Evolutionary conservation across 2,797 vertebrate genomes (phyloP).

Genomic region (Numenius phaeopus): DNA sequence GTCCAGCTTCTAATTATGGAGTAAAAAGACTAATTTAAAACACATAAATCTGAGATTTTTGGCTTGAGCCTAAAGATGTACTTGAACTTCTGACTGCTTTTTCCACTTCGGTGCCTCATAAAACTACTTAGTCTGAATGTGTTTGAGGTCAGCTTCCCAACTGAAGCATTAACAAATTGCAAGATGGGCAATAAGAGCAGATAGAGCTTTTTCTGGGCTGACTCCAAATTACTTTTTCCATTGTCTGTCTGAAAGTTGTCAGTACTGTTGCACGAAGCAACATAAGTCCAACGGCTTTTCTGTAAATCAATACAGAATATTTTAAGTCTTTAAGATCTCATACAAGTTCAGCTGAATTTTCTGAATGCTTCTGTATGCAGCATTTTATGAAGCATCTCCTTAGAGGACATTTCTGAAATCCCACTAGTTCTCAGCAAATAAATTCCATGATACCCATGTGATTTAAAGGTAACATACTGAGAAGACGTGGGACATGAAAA

Average conservation of each 20-base stretch:
- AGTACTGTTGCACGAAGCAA: not conserved
- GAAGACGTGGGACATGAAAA: not conserved
- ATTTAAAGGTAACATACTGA: slow-evolving; percentile 1
- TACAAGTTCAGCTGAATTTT: slow-evolving; percentile 15
- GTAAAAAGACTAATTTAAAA: not conserved
- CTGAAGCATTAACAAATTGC: slow-evolving; percentile 25
- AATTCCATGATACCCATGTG: not conserved
- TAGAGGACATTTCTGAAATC: slow-evolving; percentile 19
- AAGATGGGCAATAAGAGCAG: not conserved
- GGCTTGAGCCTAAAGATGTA: not conserved
- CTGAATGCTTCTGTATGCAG: not conserved
- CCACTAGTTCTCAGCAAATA: not conserved
- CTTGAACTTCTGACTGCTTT: not conserved
- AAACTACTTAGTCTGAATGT: not conserved
- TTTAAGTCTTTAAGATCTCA: not conserved
- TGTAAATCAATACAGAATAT: slow-evolving; percentile 26
- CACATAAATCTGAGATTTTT: not conserved
- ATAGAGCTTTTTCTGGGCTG: not conserved
- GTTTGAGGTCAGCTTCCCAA: slow-evolving; percentile 1
- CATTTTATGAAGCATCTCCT: slow-evolving; percentile 10
- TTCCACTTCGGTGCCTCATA: not conserved
- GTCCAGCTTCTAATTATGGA: not conserved
- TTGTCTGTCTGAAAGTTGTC: slow-evolving; percentile 9
- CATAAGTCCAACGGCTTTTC: not conserved
- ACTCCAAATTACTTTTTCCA: slow-evolving; percentile 33